Conservation (phyloP, 2,113 vertebrate genomes). For the Abramis brama region DNA sequence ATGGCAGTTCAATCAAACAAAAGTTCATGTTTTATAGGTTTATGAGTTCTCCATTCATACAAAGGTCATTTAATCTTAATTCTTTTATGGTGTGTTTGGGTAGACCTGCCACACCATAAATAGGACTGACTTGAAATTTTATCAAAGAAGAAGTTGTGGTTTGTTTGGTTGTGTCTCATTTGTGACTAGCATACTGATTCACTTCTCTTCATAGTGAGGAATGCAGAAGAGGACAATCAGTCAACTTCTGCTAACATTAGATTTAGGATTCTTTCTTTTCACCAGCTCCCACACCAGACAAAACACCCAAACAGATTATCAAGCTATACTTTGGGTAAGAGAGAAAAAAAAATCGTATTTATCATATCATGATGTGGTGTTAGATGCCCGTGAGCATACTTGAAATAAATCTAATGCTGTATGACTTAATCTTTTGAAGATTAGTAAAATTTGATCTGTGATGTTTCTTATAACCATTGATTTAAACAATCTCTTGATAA, state of each 20-base stretch:
- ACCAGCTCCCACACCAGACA: background rate
- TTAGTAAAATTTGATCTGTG: background rate
- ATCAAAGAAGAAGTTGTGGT: background rate
- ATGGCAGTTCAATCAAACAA: no score
- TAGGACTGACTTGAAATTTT: background rate
- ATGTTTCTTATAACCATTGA: background rate
- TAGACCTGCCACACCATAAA: background rate
- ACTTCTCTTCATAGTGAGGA: background rate
- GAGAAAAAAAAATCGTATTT: background rate
- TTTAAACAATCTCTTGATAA: background rate
- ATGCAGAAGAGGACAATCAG: conserved; percentile 1
- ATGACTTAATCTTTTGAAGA: background rate
- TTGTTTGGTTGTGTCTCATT: conserved; percentile 4
- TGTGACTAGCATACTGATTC: background rate
- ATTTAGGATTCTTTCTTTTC: background rate
- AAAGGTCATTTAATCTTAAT: no score
- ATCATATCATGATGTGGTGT: background rate
- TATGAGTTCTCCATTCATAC: no score
- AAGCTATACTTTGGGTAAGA: conserved; percentile 24
- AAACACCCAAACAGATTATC: background rate
- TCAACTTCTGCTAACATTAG: background rate
- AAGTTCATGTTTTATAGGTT: no score
- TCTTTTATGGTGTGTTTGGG: background rate
- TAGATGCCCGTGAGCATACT: background rate
- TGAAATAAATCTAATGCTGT: background rate